Conservation (phyloP, 2,113 vertebrate genomes). For the Okapia johnstoni region DNA sequence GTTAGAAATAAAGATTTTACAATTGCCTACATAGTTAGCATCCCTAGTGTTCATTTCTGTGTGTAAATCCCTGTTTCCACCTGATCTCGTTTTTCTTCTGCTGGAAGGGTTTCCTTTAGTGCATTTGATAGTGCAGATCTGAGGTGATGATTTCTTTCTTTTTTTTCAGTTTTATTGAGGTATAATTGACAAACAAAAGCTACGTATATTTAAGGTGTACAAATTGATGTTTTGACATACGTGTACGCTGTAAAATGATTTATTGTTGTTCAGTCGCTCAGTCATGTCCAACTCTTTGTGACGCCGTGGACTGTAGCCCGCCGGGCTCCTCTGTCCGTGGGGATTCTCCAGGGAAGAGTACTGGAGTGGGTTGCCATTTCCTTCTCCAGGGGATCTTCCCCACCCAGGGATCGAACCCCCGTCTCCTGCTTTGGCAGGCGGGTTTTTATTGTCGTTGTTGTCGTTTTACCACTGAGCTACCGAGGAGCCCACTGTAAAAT, state of each 20-base stretch:
- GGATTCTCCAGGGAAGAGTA: not conserved
- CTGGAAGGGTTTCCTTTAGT: not conserved
- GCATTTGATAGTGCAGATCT: too few relatives aligned
- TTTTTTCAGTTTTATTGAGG: not conserved
- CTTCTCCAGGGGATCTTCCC: not conserved
- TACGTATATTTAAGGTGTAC: not conserved
- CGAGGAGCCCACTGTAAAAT: not conserved
- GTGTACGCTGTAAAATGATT: not conserved
- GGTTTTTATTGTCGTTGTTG: not conserved
- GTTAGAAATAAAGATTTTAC: not conserved
- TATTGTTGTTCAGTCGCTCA: not conserved
- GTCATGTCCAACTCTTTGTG: not conserved
- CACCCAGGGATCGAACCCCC: not conserved
- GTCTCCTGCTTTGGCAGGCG: not conserved
- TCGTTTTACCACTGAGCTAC: not conserved
- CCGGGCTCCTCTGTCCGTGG: not conserved
- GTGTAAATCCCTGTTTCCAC: accelerated
- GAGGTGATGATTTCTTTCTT: not conserved
- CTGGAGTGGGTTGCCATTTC: not conserved
- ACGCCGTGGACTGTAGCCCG: not conserved
- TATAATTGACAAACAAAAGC: not conserved
- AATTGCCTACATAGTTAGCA: accelerated
- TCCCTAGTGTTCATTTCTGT: not conserved
- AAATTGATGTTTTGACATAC: not conserved
- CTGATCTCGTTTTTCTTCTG: accelerated